Base-by-base conservation (phyloP, 2,113 vertebrate species). In the Myotis lucifugus region DNA sequence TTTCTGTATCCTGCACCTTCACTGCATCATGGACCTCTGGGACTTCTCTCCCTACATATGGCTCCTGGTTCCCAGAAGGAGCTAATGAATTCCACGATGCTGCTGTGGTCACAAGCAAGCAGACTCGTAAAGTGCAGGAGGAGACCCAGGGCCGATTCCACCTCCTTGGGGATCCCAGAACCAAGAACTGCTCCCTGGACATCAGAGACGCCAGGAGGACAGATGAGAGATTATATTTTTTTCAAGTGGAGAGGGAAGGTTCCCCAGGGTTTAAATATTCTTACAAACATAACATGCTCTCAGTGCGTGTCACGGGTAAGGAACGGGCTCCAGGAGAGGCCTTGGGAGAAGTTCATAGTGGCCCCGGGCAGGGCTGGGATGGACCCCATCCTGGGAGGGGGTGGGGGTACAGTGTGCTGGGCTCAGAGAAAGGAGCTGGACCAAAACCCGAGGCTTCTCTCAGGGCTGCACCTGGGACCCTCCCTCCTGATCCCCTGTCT, bases 71-170 rank as follows among this genome's bases (percentile, higher is more conserved):
- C 27, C 6, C 0, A 12, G 0, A 4, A 0, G 3, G 10, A 8
- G 1, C 2, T 0, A 0, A 5, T 0, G 37, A 0, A 0, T 0
- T 37, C 37, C 0, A 0, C 0, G 2, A 1, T 19, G 0, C 0
- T 6, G 48, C 3, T 0, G 89, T 97, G 81, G 93, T 81, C 87
- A 96, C 93, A 8, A 93, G 46, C 46, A 0, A 84, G 2, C 13
- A 0, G 10, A 0, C 0, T 0, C 0, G 0, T 0, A 0, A 0
- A 0, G 27, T 74, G 9, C 6, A 8, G 15, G 0, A 0, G 5
- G 27, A 0, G 0, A 25, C 76, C 6, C 0, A 0, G 37, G 56
- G 27, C 15, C 79, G 89, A 85, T 97, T 97, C 37, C 2, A 3
- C 4, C 82, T 97, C 9, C 3, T 50, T 0, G 85, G 93, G 27